phyloP scores from a whole-genome alignment of 2,113 vertebrate species.

The Podarcis raffonei region DNA sequence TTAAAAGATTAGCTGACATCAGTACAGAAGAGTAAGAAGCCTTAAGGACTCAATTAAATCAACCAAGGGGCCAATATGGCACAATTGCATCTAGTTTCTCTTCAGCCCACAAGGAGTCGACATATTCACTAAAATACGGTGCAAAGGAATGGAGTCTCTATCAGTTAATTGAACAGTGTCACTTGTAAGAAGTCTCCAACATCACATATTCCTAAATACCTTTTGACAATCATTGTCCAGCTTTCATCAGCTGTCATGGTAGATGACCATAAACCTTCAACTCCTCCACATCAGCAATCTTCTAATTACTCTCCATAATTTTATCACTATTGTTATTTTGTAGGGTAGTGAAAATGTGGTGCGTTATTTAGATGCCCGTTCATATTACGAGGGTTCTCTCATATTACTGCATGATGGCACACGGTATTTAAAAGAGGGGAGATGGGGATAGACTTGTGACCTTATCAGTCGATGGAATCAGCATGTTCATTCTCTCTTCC shows the following conservation, averaged over 20 bases:
- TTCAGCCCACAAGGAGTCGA: neutral
- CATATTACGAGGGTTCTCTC: neutral
- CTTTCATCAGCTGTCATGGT: neutral
- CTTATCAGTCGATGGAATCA: neutral
- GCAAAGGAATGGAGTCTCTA: neutral
- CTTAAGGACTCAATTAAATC: neutral
- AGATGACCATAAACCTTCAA: constrained; percentile 29
- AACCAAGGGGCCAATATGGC: constrained; percentile 14
- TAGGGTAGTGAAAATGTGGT: neutral
- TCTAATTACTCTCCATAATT: constrained; percentile 25
- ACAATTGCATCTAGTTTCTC: neutral
- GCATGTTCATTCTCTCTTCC: neutral
- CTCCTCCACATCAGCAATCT: neutral
- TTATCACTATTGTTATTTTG: neutral
- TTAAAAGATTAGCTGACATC: neutral
- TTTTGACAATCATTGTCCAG: neutral
- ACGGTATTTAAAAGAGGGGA: neutral
- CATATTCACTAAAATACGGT: neutral
- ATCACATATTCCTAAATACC: neutral
- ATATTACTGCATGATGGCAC: neutral
- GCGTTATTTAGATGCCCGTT: neutral
- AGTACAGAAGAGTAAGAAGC: neutral
- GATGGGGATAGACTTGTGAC: neutral
- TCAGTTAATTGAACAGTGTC: no score
- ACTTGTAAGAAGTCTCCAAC: neutral